Evolutionary conservation across 2,888 invertebrate species (phyloP), one percentile per base, ranked within the genome.

Genomic region (Ophion ellenae): DNA sequence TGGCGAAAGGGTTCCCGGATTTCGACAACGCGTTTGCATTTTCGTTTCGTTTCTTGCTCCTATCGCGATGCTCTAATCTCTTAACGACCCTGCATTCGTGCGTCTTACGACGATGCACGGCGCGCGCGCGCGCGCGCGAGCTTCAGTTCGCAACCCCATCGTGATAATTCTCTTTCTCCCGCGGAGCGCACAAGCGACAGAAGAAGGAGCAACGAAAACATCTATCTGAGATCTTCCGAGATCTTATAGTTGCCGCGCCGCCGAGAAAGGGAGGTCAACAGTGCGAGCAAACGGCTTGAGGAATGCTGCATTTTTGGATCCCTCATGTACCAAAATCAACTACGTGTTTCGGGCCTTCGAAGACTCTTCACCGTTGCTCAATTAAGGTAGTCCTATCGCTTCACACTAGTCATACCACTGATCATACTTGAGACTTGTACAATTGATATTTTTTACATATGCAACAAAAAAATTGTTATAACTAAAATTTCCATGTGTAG

Each of bases 11-110:
- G 11, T 32, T 57, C 73, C 59, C 20, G 20, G 36, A 53, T 83
- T 85, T 87, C 81, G 73, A 61, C 81, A 85, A 32, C 77, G 80
- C 82, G 77, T 85, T 86, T 85, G 80, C 82, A 80, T 85, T 86
- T 85, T 77, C 61, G 81, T 86, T 85, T 77, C 61, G 81, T 66
- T 57, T 64, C 70, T 40, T 4, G 47, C 67, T 61, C 87, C 83
- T 91, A 92, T 92, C 92, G 87, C 85, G 10, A 81, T 84, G 87
- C 89, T 90, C 88, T 90, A 91, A 73, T 80, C 80, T 92, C 92
- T 92, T 90, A 91, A 91, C 91, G 91, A 91, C 88, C 88, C 90
- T 89, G 91, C 90, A 91, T 90, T 90, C 90, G 90, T 92, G 91
- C 89, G 90, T 88, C 83, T 85, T 61, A 64, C 71, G 32, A 70